Conservation (phyloP, 2,888 invertebrate genomes). For the Oxycera nigricornis region DNA sequence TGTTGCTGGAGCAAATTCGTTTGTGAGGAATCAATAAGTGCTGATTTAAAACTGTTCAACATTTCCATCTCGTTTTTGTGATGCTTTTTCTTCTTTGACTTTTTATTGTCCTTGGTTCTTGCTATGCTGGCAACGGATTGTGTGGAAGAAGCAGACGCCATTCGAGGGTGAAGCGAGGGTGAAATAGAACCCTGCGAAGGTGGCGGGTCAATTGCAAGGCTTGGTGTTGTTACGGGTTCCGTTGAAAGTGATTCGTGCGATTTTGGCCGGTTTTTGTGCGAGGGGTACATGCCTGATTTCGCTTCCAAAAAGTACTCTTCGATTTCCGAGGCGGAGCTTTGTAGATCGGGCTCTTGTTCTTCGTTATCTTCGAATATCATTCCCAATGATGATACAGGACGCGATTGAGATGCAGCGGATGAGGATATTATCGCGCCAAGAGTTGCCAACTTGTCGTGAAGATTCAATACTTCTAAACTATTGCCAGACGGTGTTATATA, state of each 20-base stretch:
- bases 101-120: constrained; percentile 49
- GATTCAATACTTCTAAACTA: constrained; percentile 42
- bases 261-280: background rate
- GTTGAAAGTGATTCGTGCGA: background rate
- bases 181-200: background rate
- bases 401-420: constrained; percentile 61
- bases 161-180: background rate
- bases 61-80: constrained; percentile 60
- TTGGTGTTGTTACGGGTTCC: background rate
- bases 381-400: constrained; percentile 76
- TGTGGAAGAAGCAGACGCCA: background rate
- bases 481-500: constrained; percentile 44
- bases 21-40: constrained; percentile 46
- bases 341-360: constrained; percentile 64
- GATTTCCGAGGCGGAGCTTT: constrained; percentile 57
- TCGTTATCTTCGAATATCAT: constrained; percentile 90
- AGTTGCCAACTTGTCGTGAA: constrained; percentile 50
- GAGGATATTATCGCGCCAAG: constrained; percentile 46
- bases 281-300: background rate
- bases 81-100: constrained; percentile 58
- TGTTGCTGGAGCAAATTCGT: background rate
- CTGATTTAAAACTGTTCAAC: constrained; percentile 58
- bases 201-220: background rate
- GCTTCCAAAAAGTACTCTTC: constrained; percentile 61
- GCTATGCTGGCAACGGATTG: background rate